Base-by-base conservation (phyloP, 1,140 invertebrate genomes). In the Venustaconcha ellipsiformis region DNA sequence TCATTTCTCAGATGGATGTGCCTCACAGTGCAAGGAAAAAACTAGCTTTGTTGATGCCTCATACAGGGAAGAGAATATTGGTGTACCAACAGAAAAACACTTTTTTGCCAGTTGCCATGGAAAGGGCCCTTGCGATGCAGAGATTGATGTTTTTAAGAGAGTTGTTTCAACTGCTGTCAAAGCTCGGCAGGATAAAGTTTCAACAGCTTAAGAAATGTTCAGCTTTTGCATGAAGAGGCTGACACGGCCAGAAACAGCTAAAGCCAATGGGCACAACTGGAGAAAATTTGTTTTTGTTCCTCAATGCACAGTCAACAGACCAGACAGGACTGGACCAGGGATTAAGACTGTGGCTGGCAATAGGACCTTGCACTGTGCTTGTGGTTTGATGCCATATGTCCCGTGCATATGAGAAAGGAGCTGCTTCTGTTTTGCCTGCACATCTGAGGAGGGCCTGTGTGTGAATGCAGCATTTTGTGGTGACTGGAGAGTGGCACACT, bases 21-120 rank as follows among this genome's bases (percentile, higher is more conserved):
- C 79, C 8, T 62, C 30, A 14, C 81, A 82, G 58, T 82, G 70
- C 66, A 82, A 82, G 65, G 63, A 37, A 4, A 79, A 74, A 70
- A 68, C 64, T 17, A 26, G 30, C 20, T 82, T 82, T 74, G 64
- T 58, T 23, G 72, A 80, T 57, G 17, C 59, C 23, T 63, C 74
- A 18, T 57, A 37, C n/a, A 23, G 20, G 12, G 17, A 62, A 26
- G 14, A 23, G 18, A 79, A 80, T 26, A 69, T 72, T 59, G 79
- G 81, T 18, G 30, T 76, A 59, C 56, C 48, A 20, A 15, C 23
- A 55, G 79, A 82, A 57, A 67, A 73, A 58, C 79, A 81, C 30
- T 81, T 78, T 55, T 83, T 79, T 73, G 78, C 76, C 1, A 78
- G 66, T 23, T n/a, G 80, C 12, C 80, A 83, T 68, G 80, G 82